Evolutionary conservation across 53 echinoderm and acorn worm species (phyloP).

Genomic region (Arbacia lixula): DNA sequence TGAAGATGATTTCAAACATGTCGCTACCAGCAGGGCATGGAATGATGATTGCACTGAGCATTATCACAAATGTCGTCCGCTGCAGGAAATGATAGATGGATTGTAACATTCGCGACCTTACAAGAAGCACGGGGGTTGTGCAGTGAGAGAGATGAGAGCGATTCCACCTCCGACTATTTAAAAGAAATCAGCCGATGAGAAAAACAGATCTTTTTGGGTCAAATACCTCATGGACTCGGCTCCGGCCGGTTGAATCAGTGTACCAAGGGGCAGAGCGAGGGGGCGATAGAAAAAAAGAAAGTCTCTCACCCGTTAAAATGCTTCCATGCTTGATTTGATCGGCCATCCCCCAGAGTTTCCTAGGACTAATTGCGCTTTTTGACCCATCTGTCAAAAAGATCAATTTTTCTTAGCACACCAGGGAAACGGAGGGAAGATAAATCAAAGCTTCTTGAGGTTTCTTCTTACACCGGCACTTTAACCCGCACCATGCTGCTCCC

Average conservation of each 20-base stretch:
- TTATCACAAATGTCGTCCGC: too few species aligned
- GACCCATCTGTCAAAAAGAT: slow-evolving; percentile 15
- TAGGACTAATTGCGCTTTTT: slow-evolving; percentile 18
- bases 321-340: neutral
- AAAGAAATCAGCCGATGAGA: slow-evolving; percentile 12
- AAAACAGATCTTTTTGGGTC: slow-evolving; percentile 29
- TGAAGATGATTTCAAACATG: too few species aligned
- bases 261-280: neutral
- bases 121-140: too few species aligned
- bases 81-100: too few species aligned
- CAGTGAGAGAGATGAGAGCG: neutral
- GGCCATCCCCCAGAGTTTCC: neutral
- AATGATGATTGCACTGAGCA: too few species aligned
- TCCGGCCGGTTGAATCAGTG: neutral
- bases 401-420: slow-evolving; percentile 14
- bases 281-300: neutral
- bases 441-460: too few species aligned
- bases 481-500: too few species aligned
- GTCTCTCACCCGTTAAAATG: slow-evolving; percentile 25
- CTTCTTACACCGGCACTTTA: too few species aligned
- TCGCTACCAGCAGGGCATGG: too few species aligned
- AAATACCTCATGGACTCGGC: slow-evolving; percentile 18
- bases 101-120: too few species aligned
- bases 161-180: slow-evolving; percentile 4
- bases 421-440: too few species aligned